Evolutionary conservation across 1,140 invertebrate genomes (phyloP).

Genomic region (Drosophila ambigua): DNA sequence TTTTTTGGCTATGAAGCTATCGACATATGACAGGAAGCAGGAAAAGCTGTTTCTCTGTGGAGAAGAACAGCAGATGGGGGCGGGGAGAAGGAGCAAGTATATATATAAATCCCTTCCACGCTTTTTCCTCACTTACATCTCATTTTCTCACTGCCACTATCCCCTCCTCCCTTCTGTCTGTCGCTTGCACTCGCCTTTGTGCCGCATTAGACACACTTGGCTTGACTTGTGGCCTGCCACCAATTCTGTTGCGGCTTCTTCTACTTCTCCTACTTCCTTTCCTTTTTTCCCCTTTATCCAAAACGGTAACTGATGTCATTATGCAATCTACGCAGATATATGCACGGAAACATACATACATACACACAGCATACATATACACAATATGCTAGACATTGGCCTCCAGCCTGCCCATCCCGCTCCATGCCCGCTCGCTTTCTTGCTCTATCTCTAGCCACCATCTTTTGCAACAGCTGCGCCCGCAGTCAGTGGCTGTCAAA

Average conservation of each 20-base stretch:
- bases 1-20: constrained; percentile 61
- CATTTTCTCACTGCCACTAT: neutral
- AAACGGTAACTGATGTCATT: constrained; percentile 71
- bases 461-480: constrained; percentile 66
- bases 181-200: constrained; percentile 1
- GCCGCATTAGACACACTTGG: constrained; percentile 71
- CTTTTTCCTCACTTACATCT: too few species aligned
- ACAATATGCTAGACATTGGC: constrained; percentile 10
- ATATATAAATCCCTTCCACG: too few species aligned
- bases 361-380: too few species aligned
- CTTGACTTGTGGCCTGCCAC: constrained; percentile 36
- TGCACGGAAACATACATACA: neutral
- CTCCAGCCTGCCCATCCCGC: too few species aligned
- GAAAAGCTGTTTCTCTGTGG: constrained; percentile 42
- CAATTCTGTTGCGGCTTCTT: too few species aligned
- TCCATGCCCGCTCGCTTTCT: neutral
- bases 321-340: constrained; percentile 40
- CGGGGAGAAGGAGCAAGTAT: too few species aligned
- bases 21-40: constrained; percentile 54
- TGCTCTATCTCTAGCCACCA: constrained; percentile 3
- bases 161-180: too few species aligned
- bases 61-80: constrained; percentile 5
- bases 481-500: constrained; percentile 64
- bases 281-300: constrained; percentile 27
- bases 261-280: too few species aligned